Percentiles rank a stretch among this genome's conserved stretches.
Evolutionary conservation across 2,888 invertebrate species (phyloP).

Genomic region (Nycteola revayana): DNA sequence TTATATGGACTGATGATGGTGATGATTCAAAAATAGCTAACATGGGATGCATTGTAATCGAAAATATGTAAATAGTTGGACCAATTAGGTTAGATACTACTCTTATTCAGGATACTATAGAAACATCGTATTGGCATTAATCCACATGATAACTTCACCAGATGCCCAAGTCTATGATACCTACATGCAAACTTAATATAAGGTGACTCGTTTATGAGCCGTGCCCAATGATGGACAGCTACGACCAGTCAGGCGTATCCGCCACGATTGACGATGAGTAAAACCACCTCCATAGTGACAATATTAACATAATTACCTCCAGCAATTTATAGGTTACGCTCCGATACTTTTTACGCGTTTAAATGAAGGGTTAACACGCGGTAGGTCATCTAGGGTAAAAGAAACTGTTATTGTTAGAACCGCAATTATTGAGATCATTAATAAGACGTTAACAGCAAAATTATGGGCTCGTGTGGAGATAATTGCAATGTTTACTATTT

Average conservation of each 20-base stretch:
- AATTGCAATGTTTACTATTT: slow-evolving; percentile 16
- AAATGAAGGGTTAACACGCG: slow-evolving; percentile 20
- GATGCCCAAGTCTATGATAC: slow-evolving; percentile 33
- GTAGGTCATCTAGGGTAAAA: slow-evolving; percentile 17
- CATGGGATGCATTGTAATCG: too few species aligned
- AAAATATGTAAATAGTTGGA: too few species aligned
- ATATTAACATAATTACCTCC: slow-evolving; percentile 32
- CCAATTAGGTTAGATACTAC: too few species aligned
- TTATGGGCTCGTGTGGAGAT: slow-evolving; percentile 20
- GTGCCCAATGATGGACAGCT: slow-evolving; percentile 33
- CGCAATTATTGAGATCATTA: slow-evolving; percentile 29
- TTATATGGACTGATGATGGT: too few species aligned
- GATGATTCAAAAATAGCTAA: too few species aligned
- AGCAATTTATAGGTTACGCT: slow-evolving; percentile 27
- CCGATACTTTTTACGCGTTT: slow-evolving; percentile 24
- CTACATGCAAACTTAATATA: slow-evolving; percentile 40
- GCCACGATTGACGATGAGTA: slow-evolving; percentile 35
- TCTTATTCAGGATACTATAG: too few species aligned
- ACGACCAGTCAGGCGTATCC: slow-evolving; percentile 36
- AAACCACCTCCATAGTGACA: slow-evolving; percentile 27
- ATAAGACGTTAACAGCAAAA: slow-evolving; percentile 24
- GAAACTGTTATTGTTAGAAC: slow-evolving; percentile 7
- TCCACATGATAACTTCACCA: slow-evolving; percentile 1
- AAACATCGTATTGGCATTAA: too few species aligned
- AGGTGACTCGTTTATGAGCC: slow-evolving; percentile 50